Percentiles rank a stretch among this genome's conserved stretches.
Evolutionary conservation across 2,113 vertebrate species (phyloP).

Genomic region (Romanogobio albipinnatus): DNA sequence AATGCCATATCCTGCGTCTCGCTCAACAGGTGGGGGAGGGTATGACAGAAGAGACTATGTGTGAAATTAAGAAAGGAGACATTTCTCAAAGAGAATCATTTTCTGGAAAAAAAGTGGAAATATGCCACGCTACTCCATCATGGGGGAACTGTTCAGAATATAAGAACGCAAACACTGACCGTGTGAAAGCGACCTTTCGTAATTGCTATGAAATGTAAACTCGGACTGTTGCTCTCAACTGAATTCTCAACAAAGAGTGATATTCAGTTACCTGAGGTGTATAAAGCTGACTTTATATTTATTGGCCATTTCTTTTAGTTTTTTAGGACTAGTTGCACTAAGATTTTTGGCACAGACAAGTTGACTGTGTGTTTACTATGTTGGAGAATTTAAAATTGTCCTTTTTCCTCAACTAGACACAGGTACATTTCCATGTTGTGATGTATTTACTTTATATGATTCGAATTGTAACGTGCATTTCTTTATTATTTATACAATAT

Average conservation of each 20-base stretch:
- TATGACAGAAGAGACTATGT: conserved; percentile 78
- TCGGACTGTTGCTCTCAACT: background rate
- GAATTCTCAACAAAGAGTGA: background rate
- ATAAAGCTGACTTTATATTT: background rate
- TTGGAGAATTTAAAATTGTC: background rate
- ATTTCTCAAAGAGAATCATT: background rate
- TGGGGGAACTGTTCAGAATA: conserved; percentile 42
- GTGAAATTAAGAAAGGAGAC: conserved; percentile 50
- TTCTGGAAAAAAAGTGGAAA: conserved; percentile 17
- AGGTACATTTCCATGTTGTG: background rate
- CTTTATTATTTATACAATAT: conserved; percentile 6
- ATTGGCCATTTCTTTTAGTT: background rate
- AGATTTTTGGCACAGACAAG: background rate
- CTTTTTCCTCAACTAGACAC: background rate
- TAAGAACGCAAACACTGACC: background rate
- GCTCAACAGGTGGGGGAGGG: conserved; percentile 58
- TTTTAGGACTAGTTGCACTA: conserved; percentile 16
- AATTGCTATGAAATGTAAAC: background rate
- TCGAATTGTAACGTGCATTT: background rate
- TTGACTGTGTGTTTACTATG: conserved; percentile 4
- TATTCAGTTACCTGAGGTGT: background rate
- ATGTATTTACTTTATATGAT: background rate
- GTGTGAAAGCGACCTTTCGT: background rate
- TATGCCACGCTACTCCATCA: conserved; percentile 49
- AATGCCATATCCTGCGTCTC: conserved; percentile 70